Evolutionary conservation across 2,113 vertebrate genomes (phyloP), one percentile per base, ranked within the genome.

Genomic region (Chroicocephalus ridibundus): DNA sequence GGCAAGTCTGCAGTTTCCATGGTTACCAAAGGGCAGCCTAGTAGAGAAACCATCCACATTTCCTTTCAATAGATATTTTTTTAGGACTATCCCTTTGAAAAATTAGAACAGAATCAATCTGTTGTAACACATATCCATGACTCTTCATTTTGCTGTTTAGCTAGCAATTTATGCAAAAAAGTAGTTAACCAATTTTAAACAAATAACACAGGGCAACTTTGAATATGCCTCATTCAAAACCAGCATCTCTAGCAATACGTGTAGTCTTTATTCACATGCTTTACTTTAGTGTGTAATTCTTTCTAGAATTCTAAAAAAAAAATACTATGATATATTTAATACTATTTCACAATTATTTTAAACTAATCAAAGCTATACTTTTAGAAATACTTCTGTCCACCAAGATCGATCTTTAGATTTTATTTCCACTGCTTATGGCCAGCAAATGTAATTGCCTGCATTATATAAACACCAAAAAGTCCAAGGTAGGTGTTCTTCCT

Each of bases 1-100:
- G 55, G n/a, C 40, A 92, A 90, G 69, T 61, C 94, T 77, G 42
- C 54, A 51, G 92, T 96, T 96, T 96, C 94, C 90, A 96, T 88
- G 82, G 96, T 80, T 86, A 96, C 96, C 62, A 51, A 86, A 87
- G 66, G 42, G 12, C 82, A 93, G 46, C 11, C 49, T 89, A 72
- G 51, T 19, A 81, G 32, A 86, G 54, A 95, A 93, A 70, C 21
- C 6, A 5, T 40, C 18, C 25, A 49, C 27, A 25, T 90, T 80
- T 84, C 83, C 52, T 80, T 80, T 51, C 75, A 82, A 10, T 10
- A 66, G 58, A 22, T 32, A 15, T 36, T 26, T 75, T 84, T 94
- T 87, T 49, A 76, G 11, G 66, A 65, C 22, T 55, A 11, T 42
- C 10, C 9, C 83, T 80, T 62, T 9, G 14, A 58, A 82, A 95